A percentile compares a stretch with the other conserved stretches of the same genome.
These are phyloP conservation scores for Limnephilus marmoratus DNA, from an alignment of 2,888 invertebrate species.

Conservation along the genomic window DNA sequence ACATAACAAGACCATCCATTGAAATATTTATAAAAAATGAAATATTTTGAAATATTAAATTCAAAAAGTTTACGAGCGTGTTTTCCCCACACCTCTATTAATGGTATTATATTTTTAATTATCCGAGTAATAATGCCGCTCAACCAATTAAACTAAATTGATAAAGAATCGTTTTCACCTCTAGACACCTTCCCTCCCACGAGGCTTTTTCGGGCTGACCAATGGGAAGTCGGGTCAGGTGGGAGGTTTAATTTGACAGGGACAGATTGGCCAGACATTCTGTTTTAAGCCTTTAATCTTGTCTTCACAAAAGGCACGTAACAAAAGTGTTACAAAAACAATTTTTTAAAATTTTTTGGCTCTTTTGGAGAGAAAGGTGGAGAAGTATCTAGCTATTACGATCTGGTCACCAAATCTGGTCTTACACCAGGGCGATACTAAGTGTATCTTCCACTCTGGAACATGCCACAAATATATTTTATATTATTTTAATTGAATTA, in stretches of 20 bases:
- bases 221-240: neutral
- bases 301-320: neutral
- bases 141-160: neutral
- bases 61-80: neutral
- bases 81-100: neutral
- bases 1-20: too few species aligned
- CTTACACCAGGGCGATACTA: too few species aligned
- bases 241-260: slow-evolving; percentile 2
- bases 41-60: neutral
- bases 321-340: neutral
- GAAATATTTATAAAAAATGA: too few species aligned
- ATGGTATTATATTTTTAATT: neutral
- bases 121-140: neutral
- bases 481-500: too few species aligned
- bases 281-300: neutral
- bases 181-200: neutral
- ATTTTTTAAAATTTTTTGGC: too few species aligned
- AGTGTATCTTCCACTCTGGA: too few species aligned
- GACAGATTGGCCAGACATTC: neutral
- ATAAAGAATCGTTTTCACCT: neutral
- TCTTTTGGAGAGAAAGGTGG: too few species aligned
- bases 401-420: too few species aligned
- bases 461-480: too few species aligned
- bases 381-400: too few species aligned
- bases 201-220: neutral